Base-by-base conservation (phyloP, 2,888 invertebrate genomes). In the Campopleginae sp. region DNA sequence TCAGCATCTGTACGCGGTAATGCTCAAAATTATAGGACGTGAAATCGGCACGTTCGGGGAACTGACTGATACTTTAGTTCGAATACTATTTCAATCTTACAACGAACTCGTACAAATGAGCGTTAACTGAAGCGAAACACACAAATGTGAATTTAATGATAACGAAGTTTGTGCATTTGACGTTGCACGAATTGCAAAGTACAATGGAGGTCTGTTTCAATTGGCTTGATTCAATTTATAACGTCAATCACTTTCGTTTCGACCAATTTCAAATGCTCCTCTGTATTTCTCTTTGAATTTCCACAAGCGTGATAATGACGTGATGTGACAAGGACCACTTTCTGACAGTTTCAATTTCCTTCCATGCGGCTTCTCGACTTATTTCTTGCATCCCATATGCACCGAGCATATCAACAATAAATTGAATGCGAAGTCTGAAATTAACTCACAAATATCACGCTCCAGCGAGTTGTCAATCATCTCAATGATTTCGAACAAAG, bases 281-380 rank as follows among this genome's bases (percentile, higher is more conserved):
- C 48, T 48, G 17, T 48, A 14, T 23, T 54, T 54, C 23, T 54
- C 54, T 19, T 23, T 54, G 54, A 10, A 3, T 23, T 54, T 31
- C 17, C 27, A 44, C 44, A 65, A 33, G 4, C 19, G 0, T 46
- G 48, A n/a, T 75, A 33, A 48, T 19, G 12, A 17, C 19, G 46
- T 31, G 75, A 75, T 75, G 33, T 48, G 63, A 48, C 75, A 23
- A 63, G 48, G 6, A 48, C 38, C 61, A 33, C 44, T 31, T 44
- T 61, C 46, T 46, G 61, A 70, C 33, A 23, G 58, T 46, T 71
- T 79, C 79, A 79, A 79, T 79, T 79, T 79, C 70, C 79, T 46
- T 42, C 78, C 12, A 46, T 70, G 54, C 54, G 8, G 38, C 14
- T 58, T 19, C 27, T 77, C 51, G n/a, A n/a, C n/a, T 42, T 58